Base-by-base conservation (phyloP, 2,113 vertebrate genomes). In the Melanerpes formicivorus region DNA sequence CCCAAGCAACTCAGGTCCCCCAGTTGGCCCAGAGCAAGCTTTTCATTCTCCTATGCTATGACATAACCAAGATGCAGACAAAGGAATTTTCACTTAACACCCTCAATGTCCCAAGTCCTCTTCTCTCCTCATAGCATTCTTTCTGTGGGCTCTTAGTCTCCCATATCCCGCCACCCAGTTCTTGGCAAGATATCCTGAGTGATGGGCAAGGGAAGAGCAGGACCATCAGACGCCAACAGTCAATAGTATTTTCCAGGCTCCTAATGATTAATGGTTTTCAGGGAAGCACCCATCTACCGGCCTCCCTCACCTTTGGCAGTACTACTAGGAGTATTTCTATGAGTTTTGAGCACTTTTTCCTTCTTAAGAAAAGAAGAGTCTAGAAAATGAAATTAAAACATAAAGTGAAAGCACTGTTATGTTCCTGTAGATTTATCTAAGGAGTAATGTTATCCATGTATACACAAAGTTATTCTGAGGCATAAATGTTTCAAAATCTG, bases 401-500 rank as follows among this genome's bases (percentile, higher is more conserved):
- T 37, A 30, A 66, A 59, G 11, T 54, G 17, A 88, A 82, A 0
- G 0, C 8, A 40, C 23, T 80, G 14, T 69, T 90, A 67, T 10
- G 6, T 56, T 87, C 65, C 42, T 77, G n/a, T 56, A 87, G 64
- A 90, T 93, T 95, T 93, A 82, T 85, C 79, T 95, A 89, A 82
- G 80, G 84, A 90, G 84, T 89, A 84, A 94, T 67, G 27, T 48
- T 83, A 87, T 74, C 69, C 79, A 4, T 58, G 71, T 91, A 80
- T 83, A 87, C 44, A 92, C 78, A 92, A 92, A 93, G 70, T 86
- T 81, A 84, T 55, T 91, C 19, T 90, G 52, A 85, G 60, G 42
- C 65, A 77, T 77, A 88, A 92, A 42, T 69, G 62, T 76, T 95
- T 92, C 89, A 87, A 84, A 92, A 72, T 66, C 50, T 80, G 48